phyloP scores from a whole-genome alignment of 35 echinoderm and acorn worm genomes.

The Anneissia japonica region DNA sequence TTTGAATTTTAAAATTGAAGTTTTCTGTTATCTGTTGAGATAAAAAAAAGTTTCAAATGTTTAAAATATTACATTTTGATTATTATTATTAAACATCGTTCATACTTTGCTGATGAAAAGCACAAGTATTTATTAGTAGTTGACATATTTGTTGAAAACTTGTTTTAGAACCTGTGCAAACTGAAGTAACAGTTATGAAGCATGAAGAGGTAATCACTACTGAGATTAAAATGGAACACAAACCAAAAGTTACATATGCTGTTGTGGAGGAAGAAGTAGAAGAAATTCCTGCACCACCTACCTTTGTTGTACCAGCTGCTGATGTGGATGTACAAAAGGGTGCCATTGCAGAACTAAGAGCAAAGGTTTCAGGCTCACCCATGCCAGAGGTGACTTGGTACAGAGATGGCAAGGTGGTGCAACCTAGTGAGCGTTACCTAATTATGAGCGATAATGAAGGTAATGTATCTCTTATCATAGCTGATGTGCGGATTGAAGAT shows the following conservation, averaged over 20 bases:
- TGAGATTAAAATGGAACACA: background rate
- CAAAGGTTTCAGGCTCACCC: constrained; percentile 65
- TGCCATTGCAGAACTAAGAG: constrained; percentile 40
- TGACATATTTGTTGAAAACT: too few relatives aligned
- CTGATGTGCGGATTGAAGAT: constrained; percentile 71
- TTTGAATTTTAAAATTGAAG: too few relatives aligned
- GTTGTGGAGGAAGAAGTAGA: constrained; percentile 56
- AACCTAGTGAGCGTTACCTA: constrained; percentile 54
- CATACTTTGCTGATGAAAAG: too few relatives aligned
- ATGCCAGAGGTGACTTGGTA: constrained; percentile 82
- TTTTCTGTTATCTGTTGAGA: too few relatives aligned
- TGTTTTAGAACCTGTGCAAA: background rate
- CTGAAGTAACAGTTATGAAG: background rate
- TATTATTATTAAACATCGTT: too few relatives aligned
- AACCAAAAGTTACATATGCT: constrained; percentile 9
- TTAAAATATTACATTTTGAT: too few relatives aligned
- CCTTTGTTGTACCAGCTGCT: constrained; percentile 48
- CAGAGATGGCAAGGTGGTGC: constrained; percentile 62
- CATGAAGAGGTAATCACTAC: background rate
- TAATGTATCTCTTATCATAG: constrained; percentile 66
- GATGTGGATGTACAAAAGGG: constrained; percentile 72
- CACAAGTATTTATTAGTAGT: too few relatives aligned
- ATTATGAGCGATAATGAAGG: constrained; percentile 71
- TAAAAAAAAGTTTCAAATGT: too few relatives aligned
- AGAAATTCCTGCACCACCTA: constrained; percentile 49